A percentile compares a stretch with the other conserved stretches of the same genome.
phyloP scores from a whole-genome alignment of 2,797 vertebrate genomes.

The Platyrinchus mystaceus region DNA sequence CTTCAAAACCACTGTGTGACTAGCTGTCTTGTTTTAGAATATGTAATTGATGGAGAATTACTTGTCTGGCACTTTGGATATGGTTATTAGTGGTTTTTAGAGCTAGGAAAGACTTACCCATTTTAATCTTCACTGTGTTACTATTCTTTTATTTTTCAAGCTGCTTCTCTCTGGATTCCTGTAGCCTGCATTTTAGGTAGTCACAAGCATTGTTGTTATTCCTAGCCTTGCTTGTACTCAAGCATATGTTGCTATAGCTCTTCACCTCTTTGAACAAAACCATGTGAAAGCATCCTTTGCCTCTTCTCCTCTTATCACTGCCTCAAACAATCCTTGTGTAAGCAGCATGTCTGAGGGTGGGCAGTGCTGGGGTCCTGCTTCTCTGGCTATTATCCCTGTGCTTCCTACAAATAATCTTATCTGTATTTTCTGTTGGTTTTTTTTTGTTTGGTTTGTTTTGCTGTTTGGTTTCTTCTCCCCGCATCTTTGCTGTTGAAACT shows the following conservation, averaged over 20 bases:
- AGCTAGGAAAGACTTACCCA: not conserved
- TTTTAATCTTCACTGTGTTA: not conserved
- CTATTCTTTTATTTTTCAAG: not conserved
- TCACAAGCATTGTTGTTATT: not conserved
- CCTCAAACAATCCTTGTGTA: not conserved
- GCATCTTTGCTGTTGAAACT: not conserved
- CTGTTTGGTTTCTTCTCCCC: not conserved
- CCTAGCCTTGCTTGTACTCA: not conserved
- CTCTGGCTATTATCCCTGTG: not conserved
- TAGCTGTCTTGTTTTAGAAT: not conserved
- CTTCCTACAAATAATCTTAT: not conserved
- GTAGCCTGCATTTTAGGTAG: not conserved
- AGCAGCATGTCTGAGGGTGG: not conserved
- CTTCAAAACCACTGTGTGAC: not conserved
- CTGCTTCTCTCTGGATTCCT: not conserved
- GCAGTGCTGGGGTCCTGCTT: not conserved
- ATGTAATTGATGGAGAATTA: not conserved
- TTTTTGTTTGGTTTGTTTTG: not conserved
- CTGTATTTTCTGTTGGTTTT: accelerated
- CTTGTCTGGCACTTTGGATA: not conserved
- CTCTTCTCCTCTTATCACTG: not conserved
- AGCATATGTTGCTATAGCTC: not conserved
- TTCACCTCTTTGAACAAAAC: not conserved
- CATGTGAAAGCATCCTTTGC: not conserved
- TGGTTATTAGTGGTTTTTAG: not conserved